Evolutionary conservation across 2,888 invertebrate genomes (phyloP), one percentile per base, ranked within the genome.

Genomic region (Odontomyia ornata): DNA sequence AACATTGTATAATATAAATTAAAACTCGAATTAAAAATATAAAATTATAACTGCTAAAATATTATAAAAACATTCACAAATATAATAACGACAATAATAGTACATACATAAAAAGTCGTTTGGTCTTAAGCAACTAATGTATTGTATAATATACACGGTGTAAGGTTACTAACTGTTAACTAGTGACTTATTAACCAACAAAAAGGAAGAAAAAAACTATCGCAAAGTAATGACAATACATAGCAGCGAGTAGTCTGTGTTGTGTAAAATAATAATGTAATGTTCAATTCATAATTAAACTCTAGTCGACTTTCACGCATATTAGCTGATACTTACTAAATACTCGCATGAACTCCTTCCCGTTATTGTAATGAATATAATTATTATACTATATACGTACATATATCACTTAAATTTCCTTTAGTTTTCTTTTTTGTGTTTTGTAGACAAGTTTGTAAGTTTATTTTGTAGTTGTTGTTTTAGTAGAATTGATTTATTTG

Each of bases 1-100:
- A 69, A 47, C 69, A 46, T 23, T 69, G 69, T 18, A 46, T 69
- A 36, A 13, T 46, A 69, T 69, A 69, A 69, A 69, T 69, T 69
- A 69, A 69, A 69, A 69, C n/a, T 47, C 46, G 47, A 47, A 47
- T 25, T 30, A 25, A 46, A 69, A 46, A 25, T 69, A 25, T 25
- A n/a, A 47, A 46, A 25, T n/a, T n/a, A n/a, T 69, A 69, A 23
- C 21, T 9, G 15, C 69, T 69, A 69, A 69, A 69, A 46, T 47
- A 7, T 60, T 25, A 47, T 69, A 69, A 15, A 65, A n/a, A 69
- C 46, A 69, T 27, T 62, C 52, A 52, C 18, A 18, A 65, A 65
- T 13, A 28, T 23, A 28, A 15, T 64, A 4, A 64, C 4, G n/a
- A 52, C 13, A 52, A 52, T 9, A 9, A 9, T 52, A 52, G 52